Percentiles rank a stretch among this genome's conserved stretches.
phyloP scores from a whole-genome alignment of 2,888 invertebrate genomes.

The Rhorus exstirpatorius region DNA sequence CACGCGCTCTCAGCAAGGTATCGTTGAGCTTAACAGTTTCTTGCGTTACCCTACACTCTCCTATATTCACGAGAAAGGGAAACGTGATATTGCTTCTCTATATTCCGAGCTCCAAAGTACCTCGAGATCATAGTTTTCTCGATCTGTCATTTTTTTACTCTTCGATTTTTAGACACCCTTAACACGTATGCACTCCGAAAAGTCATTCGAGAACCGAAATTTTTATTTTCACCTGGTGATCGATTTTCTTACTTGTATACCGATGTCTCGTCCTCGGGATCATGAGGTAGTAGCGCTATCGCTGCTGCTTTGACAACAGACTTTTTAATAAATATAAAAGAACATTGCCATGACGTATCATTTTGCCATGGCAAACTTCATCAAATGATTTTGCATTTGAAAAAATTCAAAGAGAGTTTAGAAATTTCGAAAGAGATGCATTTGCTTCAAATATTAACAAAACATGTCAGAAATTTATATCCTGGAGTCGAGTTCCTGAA shows the following conservation, averaged over 20 bases:
- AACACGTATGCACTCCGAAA: background rate
- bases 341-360: too few relatives aligned
- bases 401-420: too few relatives aligned
- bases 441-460: too few relatives aligned
- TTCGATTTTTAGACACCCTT: background rate
- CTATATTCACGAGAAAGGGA: conserved; percentile 34
- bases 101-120: conserved; percentile 40
- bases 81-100: conserved; percentile 55
- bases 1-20: conserved; percentile 31
- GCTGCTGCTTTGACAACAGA: too few relatives aligned
- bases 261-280: too few relatives aligned
- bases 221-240: background rate
- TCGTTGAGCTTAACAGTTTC: conserved; percentile 30
- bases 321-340: too few relatives aligned
- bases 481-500: too few relatives aligned
- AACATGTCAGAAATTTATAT: too few relatives aligned
- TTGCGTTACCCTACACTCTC: conserved; percentile 29
- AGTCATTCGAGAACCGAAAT: background rate
- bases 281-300: too few relatives aligned
- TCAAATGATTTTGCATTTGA: too few relatives aligned
- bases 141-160: conserved; percentile 20
- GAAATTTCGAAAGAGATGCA: too few relatives aligned
- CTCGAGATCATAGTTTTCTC: conserved; percentile 22
- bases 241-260: background rate
- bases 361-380: too few relatives aligned